phyloP scores from a whole-genome alignment of 2,888 invertebrate species.

The Zele albiditarsus region DNA sequence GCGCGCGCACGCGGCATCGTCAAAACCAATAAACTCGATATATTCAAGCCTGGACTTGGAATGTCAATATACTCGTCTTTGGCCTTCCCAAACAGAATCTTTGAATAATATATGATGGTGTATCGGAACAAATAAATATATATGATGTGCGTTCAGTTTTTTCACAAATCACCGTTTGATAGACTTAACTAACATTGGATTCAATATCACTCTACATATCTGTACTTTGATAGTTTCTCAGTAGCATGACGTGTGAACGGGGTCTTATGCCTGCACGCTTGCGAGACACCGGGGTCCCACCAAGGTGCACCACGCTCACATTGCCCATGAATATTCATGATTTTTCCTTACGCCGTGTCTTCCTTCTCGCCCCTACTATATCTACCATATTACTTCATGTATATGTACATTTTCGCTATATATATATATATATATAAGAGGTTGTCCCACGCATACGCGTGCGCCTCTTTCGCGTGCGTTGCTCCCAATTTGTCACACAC shows the following conservation, averaged over 20 bases:
- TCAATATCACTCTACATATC: conserved; percentile 46
- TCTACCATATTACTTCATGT: conserved; percentile 1
- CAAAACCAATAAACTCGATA: conserved; percentile 54
- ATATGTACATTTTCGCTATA: conserved; percentile 12
- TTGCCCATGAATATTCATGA: conserved; percentile 67
- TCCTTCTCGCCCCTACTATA: conserved; percentile 29
- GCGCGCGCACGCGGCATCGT: conserved; percentile 51
- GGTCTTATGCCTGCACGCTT: conserved; percentile 47
- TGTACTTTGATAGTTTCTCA: conserved; percentile 55
- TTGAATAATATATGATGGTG: neutral
- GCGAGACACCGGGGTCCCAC: conserved; percentile 51
- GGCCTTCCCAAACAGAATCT: conserved; percentile 38
- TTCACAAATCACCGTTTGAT: neutral
- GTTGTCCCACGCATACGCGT: conserved; percentile 36
- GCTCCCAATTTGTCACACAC: conserved; percentile 73
- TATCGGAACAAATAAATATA: neutral
- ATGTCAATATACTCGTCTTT: conserved; percentile 1
- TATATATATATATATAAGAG: conserved; percentile 28
- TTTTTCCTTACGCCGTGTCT: conserved; percentile 55
- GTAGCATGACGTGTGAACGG: conserved; percentile 57
- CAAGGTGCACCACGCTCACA: conserved; percentile 38
- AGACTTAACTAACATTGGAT: conserved; percentile 20
- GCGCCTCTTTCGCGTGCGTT: conserved; percentile 61
- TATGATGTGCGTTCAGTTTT: conserved; percentile 16
- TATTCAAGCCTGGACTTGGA: conserved; percentile 46